Base-by-base conservation (phyloP, 2,113 vertebrate species). In the Zosterops japonicus region DNA sequence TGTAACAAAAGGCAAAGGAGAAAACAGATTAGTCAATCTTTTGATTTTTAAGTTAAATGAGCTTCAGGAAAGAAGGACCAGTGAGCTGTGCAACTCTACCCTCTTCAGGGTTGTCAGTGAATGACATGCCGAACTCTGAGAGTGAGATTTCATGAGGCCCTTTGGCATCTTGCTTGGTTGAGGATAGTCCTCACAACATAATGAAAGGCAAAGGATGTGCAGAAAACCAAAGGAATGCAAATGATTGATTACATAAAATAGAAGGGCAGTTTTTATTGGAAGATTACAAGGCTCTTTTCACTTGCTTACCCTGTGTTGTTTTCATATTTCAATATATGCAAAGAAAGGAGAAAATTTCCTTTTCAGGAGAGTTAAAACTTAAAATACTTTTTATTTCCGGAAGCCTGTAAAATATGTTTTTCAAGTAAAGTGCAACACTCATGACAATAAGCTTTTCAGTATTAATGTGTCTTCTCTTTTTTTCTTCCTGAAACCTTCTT, bases 81-180 rank as follows among this genome's bases (percentile, higher is more conserved):
- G 42, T 91, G 83, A 24, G 25, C 87, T 93, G 79, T 83, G 75
- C 93, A 94, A 81, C 63, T 24, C 0, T 67, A 50, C 94, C 94
- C 92, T 82, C 91, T 89, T 87, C 90, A 91, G 95, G 93, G 42
- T 8, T 83, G 47, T 49, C 22, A 27, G 49, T 3, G 21, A 93
- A 90, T 83, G 24, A 65, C 86, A 79, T 0, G 2, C 29, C 13
- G 25, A 6, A 24, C 16, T 15, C 35, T 0, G 2, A 28, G 17
- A 33, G 2, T 0, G 31, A 33, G 19, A 14, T 56, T 31, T 16
- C 4, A 2, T 5, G 14, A 21, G 33, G 28, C 23, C 31, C 11
- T 35, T 35, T 0, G 1, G 36, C 25, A 7, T 36, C 41, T 63
- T 6, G 0, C 17, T n/a, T 18, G 24, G 17, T 5, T n/a, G 28